phyloP scores from a whole-genome alignment of 2,113 vertebrate genomes.

The Polypterus senegalus region DNA sequence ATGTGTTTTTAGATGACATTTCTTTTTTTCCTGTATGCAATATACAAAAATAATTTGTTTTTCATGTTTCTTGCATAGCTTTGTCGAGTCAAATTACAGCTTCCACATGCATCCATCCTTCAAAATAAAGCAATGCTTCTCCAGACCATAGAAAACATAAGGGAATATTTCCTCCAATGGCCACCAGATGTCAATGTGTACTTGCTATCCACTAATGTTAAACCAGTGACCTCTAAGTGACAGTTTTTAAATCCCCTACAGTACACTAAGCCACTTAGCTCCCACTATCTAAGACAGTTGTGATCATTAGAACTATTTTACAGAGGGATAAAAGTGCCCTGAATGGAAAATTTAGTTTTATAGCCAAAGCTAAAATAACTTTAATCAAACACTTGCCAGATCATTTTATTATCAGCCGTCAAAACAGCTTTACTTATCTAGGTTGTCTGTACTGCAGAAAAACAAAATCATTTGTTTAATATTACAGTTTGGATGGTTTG shows the following conservation, averaged over 20 bases:
- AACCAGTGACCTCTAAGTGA: conserved; percentile 22
- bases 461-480: conserved; percentile 33
- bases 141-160: no score
- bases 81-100: no score
- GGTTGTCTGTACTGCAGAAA: conserved; percentile 17
- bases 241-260: conserved; percentile 28
- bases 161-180: no score
- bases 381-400: conserved; percentile 38
- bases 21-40: no score
- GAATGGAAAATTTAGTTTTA: conserved; percentile 17
- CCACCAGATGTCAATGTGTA: no score
- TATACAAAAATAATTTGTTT: no score
- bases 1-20: no score
- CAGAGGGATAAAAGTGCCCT: conserved; percentile 29
- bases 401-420: conserved; percentile 13
- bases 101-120: no score
- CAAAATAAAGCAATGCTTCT: no score
- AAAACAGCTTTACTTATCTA: conserved; percentile 12
- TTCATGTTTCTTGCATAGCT: no score
- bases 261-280: conserved; percentile 22
- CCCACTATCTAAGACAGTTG: conserved; percentile 3
- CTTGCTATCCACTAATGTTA: conserved; percentile 17
- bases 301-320: conserved; percentile 22
- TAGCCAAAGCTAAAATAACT: conserved; percentile 31
- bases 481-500: conserved; percentile 35